A percentile compares a stretch with the other conserved stretches of the same genome.
Evolutionary conservation across 2,888 invertebrate genomes (phyloP).

Genomic region (Ectobius pallidus): DNA sequence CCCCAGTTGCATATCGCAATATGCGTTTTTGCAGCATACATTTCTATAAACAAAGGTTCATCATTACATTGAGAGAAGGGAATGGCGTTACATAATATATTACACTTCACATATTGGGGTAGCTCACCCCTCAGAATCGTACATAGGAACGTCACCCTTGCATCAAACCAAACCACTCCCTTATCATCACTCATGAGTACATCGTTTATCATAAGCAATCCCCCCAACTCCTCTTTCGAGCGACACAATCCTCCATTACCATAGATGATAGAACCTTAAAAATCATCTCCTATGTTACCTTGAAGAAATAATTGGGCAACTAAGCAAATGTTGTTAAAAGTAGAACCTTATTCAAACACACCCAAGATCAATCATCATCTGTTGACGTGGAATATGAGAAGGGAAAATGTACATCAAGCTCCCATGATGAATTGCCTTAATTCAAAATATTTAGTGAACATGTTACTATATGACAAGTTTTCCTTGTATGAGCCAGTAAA

Average conservation of each 20-base stretch:
- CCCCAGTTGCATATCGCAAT: too few species aligned
- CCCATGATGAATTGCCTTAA: conserved; percentile 24
- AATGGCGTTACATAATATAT: background rate
- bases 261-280: background rate
- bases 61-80: background rate
- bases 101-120: background rate
- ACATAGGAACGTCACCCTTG: background rate
- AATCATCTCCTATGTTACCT: background rate
- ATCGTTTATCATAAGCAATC: background rate
- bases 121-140: background rate
- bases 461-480: background rate
- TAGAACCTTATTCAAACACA: background rate
- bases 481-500: background rate
- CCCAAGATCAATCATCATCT: background rate
- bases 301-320: background rate
- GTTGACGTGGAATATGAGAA: conserved; percentile 23
- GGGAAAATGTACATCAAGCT: background rate
- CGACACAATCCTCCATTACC: background rate
- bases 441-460: conserved; percentile 12
- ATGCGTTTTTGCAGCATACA: too few species aligned
- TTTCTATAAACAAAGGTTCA: background rate
- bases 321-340: conserved; percentile 15
- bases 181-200: background rate
- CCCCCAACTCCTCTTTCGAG: background rate
- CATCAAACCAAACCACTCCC: conserved; percentile 1